Base-by-base conservation (phyloP, 2,888 invertebrate genomes). In the Chorisops tibialis region DNA sequence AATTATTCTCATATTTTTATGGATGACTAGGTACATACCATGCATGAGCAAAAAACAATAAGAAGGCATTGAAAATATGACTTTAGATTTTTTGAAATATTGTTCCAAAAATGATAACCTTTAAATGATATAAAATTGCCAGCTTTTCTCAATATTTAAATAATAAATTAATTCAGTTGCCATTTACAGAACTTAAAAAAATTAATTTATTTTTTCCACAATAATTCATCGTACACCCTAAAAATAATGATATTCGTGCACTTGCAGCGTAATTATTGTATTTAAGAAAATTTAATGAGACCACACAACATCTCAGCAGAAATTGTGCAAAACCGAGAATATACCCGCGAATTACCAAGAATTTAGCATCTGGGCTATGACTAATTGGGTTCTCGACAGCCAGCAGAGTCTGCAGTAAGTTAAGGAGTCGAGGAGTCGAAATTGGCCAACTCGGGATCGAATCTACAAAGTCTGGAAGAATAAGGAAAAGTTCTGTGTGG, bases 381-480 rank as follows among this genome's bases (percentile, higher is more conserved):
- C 56, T 56, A 56, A 56, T 56, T 56, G 56, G 54, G 45, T 18
- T 56, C 56, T 43, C 56, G 56, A 56, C 56, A 56, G 56, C 52
- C 56, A 9, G 14, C 39, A 12, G 18, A 56, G 30, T 56, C 43
- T 56, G 45, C 56, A 43, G 43, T 56, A 43, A 45, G 56, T 56
- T 56, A 43, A 56, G 45, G 56, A 56, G 45, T 56, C 45, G 56
- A 24, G 56, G 39, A 56, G 43, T n/a, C n/a, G n/a, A 56, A 56
- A 56, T 39, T 56, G 16, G 30, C 35, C 38, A 14, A 22, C 41
- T 43, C 43, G 24, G n/a, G 24, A 30, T 54, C 37, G 19, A 41
- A 41, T 16, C n/a, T n/a, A n/a, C 14, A 41, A 16, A 41, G 5
- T 41, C n/a, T 41, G 19, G 19, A 21, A 22, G 47, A 19, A 4